Base-by-base conservation (phyloP, 2,888 invertebrate species). In the Gymnoscelis rufifasciata region DNA sequence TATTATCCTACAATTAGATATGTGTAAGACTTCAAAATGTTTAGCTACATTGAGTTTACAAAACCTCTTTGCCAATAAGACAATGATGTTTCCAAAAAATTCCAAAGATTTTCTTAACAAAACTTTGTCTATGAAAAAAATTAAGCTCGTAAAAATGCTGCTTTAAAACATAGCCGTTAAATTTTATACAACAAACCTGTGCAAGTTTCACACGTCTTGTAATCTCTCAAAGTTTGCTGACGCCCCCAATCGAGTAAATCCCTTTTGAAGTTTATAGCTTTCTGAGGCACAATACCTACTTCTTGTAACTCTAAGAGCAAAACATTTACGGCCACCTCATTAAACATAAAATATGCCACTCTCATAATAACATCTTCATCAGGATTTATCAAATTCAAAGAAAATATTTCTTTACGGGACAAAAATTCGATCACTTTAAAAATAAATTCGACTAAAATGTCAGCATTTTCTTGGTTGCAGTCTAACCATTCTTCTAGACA, bases 361-460 rank as follows among this genome's bases (percentile, higher is more conserved):
- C 42, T n/a, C 28, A 33, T 7, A 6, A 47, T 42, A 11, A 47
- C 27, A 29, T 42, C 47, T 2, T 41, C 47, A 33, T 49, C 49
- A 2, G 49, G 44, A 11, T 49, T 44, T 24, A 44, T 33, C 33
- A 47, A 13, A 23, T 4, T 38, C 4, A 47, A 1, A 14, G 23
- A 23, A 19, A 38, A 10, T 3, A 47, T 10, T 5, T 47, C 47
- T 11, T 23, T n/a, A 6, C n/a, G 7, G 11, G 41, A 28, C 11
- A 47, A 27, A 11, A 27, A 7, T 11, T 28, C 23, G 15, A 47
- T 38, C 13, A 47, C 19, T 28, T 42, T 42, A 13, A 42, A 37
- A 2, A 38, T 28, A 11, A 47, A 47, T 10, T 47, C 42, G 12
- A 47, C 3, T 6, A 47, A 10, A 11, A 28, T 3, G n/a, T 47